Evolutionary conservation across 2,113 vertebrate species (phyloP).

Genomic region (Archilochus colubris): DNA sequence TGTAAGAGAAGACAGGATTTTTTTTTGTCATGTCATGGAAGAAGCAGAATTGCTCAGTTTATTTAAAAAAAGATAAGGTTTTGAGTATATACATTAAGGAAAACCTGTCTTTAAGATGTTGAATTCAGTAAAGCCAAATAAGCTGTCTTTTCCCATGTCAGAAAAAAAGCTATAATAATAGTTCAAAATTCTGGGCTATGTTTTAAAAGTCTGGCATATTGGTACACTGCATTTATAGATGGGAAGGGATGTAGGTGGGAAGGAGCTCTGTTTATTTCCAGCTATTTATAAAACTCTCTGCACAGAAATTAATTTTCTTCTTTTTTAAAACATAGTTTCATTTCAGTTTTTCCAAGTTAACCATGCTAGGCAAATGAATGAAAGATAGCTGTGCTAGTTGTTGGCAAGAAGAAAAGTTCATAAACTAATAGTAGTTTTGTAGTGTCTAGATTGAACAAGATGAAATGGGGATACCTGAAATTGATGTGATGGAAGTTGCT

Average conservation of each 20-base stretch:
- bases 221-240: not conserved
- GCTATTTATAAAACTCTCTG: not conserved
- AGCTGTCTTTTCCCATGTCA: not conserved
- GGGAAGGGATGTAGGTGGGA: not conserved
- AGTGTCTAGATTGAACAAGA: not conserved
- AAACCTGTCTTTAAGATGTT: not conserved
- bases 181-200: not conserved
- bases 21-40: not conserved
- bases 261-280: not conserved
- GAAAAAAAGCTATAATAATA: not conserved
- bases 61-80: not conserved
- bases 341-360: not conserved
- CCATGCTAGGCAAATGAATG: not conserved
- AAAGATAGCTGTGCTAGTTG: not conserved
- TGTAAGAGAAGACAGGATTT: not conserved
- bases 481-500: not conserved
- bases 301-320: not conserved
- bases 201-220: not conserved
- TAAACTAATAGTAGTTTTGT: not conserved
- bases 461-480: not conserved
- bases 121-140: slow-evolving; percentile 32
- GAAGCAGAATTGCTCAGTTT: not conserved
- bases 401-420: not conserved
- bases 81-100: not conserved
- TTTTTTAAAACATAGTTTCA: not conserved